Evolutionary conservation across 2,888 invertebrate species (phyloP), one percentile per base, ranked within the genome.

Genomic region (Synanthedon formicaeformis): DNA sequence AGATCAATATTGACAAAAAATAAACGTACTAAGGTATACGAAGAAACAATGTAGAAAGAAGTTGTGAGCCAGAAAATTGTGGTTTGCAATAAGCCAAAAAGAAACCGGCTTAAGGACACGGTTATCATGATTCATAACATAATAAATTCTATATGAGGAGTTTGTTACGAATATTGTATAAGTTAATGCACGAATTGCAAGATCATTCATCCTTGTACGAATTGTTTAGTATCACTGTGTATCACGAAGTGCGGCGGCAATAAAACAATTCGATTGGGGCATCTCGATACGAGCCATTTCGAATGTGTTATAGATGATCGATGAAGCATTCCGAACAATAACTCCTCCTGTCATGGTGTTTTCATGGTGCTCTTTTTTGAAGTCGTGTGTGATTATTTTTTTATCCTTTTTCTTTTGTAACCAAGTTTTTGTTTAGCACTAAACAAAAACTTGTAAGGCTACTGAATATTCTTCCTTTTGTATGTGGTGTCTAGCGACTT

Each of bases 301-400:
- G 53, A 56, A 54, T 58, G 53, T 57, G 57, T 56, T 57, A 54
- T 53, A 48, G 55, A 58, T 60, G 61, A 61, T 60, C 56, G 61
- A 60, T 61, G 57, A 51, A 54, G 54, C 56, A 54, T 53, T 58
- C 53, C 50, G 55, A 57, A 56, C 53, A 58, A 58, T 56, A 57
- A 59, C 57, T 56, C 54, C 56, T 58, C 23, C 51, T 57, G 49
- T 52, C 55, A 45, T 34, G 34, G 34, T 34, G 34, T 34, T 6
- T 55, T 54, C 53, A 53, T 54, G 54, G 53, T 52, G 52, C 54
- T 48, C 14, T 54, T 57, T 16, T 57, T 55, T 56, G 51, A 40
- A 16, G 18, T 50, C 50, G 8, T 16, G 12, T 49, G 49, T 16
- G 16, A 14, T 52, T 53, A 45, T 12, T 13, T 45, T 14, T 45